Percentiles rank a stretch among this genome's conserved stretches.
phyloP scores from a whole-genome alignment of 2,888 invertebrate genomes.

The Meghimatium bilineatum region DNA sequence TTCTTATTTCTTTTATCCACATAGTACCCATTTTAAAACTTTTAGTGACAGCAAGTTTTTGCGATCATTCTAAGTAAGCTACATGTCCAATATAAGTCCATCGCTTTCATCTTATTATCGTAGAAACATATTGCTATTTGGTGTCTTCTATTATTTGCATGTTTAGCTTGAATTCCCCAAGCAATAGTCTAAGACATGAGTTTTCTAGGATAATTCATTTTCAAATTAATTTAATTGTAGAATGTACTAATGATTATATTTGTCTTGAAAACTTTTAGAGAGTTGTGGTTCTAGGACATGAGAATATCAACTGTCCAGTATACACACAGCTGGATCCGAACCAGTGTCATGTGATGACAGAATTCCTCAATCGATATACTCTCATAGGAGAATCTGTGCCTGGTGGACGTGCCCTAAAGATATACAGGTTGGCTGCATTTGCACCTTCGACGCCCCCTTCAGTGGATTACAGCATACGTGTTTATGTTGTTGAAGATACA shows the following conservation, averaged over 20 bases:
- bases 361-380: slow-evolving; percentile 91
- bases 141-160: too few relatives aligned
- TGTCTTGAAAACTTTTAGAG: slow-evolving; percentile 70
- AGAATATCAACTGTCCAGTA: slow-evolving; percentile 91
- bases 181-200: too few relatives aligned
- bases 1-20: too few relatives aligned
- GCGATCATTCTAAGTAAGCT: too few relatives aligned
- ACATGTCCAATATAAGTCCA: too few relatives aligned
- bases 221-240: too few relatives aligned
- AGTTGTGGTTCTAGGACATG: slow-evolving; percentile 86
- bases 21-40: too few relatives aligned
- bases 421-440: slow-evolving; percentile 91
- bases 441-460: slow-evolving; percentile 81
- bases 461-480: slow-evolving; percentile 87
- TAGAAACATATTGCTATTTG: too few relatives aligned
- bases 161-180: too few relatives aligned
- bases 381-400: slow-evolving; percentile 89
- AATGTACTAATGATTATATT: neutral
- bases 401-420: slow-evolving; percentile 84
- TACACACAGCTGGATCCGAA: slow-evolving; percentile 94
- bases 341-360: slow-evolving; percentile 90
- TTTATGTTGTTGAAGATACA: slow-evolving; percentile 95
- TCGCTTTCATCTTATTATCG: too few relatives aligned
- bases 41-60: too few relatives aligned
- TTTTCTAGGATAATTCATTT: too few relatives aligned